Percentiles rank a stretch among this genome's conserved stretches.
Evolutionary conservation across 2,888 invertebrate species (phyloP).

Genomic region (Himalopsyche anomala): DNA sequence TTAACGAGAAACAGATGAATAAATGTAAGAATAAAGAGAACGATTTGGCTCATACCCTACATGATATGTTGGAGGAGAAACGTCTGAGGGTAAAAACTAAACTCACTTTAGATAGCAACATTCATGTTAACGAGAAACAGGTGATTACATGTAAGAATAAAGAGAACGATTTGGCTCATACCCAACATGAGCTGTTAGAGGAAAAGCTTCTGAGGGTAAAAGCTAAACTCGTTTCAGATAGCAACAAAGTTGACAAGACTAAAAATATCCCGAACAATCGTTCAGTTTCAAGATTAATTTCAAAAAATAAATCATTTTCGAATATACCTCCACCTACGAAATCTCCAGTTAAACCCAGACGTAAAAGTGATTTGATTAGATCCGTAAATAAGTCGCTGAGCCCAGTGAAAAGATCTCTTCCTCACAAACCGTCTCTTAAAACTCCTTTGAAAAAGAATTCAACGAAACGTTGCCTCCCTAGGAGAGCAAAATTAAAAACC

Average conservation of each 20-base stretch:
- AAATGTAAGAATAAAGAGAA: constrained; percentile 19
- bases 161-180: neutral
- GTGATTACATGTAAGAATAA: neutral
- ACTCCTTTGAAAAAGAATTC: constrained; percentile 13
- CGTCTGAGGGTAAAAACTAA: constrained; percentile 68
- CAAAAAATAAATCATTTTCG: neutral
- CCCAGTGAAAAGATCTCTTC: neutral
- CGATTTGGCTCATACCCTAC: neutral
- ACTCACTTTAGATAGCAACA: constrained; percentile 59
- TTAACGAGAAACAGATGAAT: constrained; percentile 1
- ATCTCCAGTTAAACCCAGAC: neutral
- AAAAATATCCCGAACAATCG: constrained; percentile 40
- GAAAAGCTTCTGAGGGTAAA: constrained; percentile 68
- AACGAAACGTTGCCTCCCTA: neutral
- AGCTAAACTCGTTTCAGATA: constrained; percentile 66
- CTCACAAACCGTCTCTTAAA: neutral
- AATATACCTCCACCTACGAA: neutral
- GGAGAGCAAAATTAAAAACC: constrained; percentile 19
- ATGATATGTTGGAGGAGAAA: constrained; percentile 67
- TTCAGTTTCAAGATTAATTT: constrained; percentile 11
- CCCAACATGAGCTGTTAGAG: constrained; percentile 65
- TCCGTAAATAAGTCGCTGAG: neutral
- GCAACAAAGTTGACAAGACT: constrained; percentile 41
- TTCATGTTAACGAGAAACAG: too few relatives aligned
- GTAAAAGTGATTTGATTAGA: neutral